Evolutionary conservation across 2,888 invertebrate genomes (phyloP).

Genomic region (Branchinecta sandiegonensis): DNA sequence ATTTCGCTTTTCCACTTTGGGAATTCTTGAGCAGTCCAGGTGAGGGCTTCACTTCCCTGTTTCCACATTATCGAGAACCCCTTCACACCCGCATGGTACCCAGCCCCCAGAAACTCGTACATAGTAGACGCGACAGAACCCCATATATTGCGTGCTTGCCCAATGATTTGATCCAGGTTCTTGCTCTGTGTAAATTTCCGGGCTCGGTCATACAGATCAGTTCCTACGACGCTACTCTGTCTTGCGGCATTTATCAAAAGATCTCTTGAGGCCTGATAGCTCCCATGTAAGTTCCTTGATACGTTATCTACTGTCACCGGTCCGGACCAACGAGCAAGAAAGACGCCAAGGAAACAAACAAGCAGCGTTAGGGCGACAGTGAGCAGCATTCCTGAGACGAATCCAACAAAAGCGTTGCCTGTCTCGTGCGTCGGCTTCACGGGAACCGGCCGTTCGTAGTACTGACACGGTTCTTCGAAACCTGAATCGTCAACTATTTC

Average conservation of each 20-base stretch:
- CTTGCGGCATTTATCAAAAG: neutral
- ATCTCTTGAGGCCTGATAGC: neutral
- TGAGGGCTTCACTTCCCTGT: slow-evolving; percentile 2
- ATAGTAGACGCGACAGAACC: neutral
- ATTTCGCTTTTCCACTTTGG: neutral
- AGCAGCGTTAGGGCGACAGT: neutral
- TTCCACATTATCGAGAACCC: neutral
- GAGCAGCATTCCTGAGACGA: neutral
- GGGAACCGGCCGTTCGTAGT: neutral
- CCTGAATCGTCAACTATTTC: neutral
- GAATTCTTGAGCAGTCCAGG: neutral
- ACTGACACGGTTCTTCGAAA: neutral
- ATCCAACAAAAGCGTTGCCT: neutral
- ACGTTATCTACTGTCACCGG: neutral
- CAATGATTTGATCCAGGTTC: neutral
- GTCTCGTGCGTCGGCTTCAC: neutral
- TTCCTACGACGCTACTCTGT: neutral
- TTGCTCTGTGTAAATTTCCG: neutral
- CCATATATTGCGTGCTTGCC: neutral
- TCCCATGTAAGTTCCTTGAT: neutral
- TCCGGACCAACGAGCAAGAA: neutral
- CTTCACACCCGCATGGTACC: neutral
- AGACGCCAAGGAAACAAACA: neutral
- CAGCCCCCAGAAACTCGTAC: neutral
- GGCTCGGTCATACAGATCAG: neutral